Percentiles rank a stretch among this genome's conserved stretches.
These are phyloP conservation scores for Syrrhaptes paradoxus DNA, from an alignment of 2,113 vertebrate genomes.

Conservation along the genomic window DNA sequence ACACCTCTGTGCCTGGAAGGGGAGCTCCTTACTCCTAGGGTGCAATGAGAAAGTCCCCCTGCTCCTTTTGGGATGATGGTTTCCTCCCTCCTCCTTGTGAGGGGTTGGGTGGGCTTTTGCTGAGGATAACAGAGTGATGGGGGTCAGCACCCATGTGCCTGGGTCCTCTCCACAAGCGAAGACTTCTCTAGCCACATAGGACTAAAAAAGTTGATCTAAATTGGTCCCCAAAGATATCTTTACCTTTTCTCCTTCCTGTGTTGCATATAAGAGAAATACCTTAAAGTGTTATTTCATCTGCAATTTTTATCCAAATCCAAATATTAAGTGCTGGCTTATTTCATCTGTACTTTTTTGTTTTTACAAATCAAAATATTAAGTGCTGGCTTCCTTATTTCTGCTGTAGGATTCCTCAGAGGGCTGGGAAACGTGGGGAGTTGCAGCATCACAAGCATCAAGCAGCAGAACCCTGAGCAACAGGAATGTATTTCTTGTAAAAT, in stretches of 20 bases:
- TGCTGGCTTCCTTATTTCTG: background rate
- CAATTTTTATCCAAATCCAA: background rate
- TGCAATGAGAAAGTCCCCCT: background rate
- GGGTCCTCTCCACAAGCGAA: background rate
- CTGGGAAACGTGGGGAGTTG: background rate
- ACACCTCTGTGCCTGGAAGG: background rate
- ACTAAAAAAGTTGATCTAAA: background rate
- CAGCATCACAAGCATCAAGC: background rate
- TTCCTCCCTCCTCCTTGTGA: fast-evolving
- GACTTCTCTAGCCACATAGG: background rate
- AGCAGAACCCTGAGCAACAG: background rate
- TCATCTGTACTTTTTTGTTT: no score
- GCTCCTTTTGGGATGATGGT: background rate
- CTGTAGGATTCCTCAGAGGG: background rate
- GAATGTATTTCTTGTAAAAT: slow-evolving; percentile 51
- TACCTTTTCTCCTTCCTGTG: background rate
- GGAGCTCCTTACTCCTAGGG: background rate
- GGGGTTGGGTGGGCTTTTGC: background rate
- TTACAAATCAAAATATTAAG: background rate
- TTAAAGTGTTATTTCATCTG: background rate
- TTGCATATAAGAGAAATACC: background rate
- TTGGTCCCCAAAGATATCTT: background rate
- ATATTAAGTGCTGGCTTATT: background rate
- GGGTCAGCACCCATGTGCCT: background rate
- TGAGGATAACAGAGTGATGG: background rate